Percentiles rank a stretch among this genome's conserved stretches.
phyloP scores from a whole-genome alignment of 2,797 vertebrate genomes.

The Danio albolineatus region DNA sequence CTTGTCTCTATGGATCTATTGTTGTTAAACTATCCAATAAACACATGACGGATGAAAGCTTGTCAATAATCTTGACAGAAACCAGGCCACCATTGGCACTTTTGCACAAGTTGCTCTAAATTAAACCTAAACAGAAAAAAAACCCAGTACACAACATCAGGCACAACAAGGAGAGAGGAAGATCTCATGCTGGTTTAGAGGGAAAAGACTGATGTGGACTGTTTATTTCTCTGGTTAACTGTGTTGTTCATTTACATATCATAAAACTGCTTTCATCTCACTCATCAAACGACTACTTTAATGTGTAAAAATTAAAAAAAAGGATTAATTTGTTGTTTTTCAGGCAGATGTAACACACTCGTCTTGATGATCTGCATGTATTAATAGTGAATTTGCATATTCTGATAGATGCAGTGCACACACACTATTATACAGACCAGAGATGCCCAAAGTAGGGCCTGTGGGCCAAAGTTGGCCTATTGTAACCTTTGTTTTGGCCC shows the following conservation, averaged over 20 bases:
- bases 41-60: slow-evolving; percentile 7
- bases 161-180: neutral
- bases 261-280: slow-evolving; percentile 48
- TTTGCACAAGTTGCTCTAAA: neutral
- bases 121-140: slow-evolving; percentile 7
- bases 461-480: too few species aligned
- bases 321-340: slow-evolving; percentile 6
- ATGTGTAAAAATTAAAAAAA: slow-evolving; percentile 21
- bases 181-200: slow-evolving; percentile 15
- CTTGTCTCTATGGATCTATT: slow-evolving; percentile 7
- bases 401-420: neutral
- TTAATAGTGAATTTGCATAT: slow-evolving; percentile 26
- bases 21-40: slow-evolving; percentile 31
- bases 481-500: too few species aligned
- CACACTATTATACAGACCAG: too few species aligned
- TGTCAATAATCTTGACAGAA: slow-evolving; percentile 18
- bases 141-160: neutral
- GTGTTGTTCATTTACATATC: slow-evolving; percentile 40
- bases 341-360: slow-evolving; percentile 5
- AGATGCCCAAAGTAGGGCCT: too few species aligned
- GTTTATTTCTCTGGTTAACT: slow-evolving; percentile 24
- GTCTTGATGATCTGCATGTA: slow-evolving; percentile 15
- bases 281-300: slow-evolving; percentile 47
- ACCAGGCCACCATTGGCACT: slow-evolving; percentile 12
- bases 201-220: neutral